Base-by-base conservation (phyloP, 2,113 vertebrate species). In the Lophochroa leadbeateri region DNA sequence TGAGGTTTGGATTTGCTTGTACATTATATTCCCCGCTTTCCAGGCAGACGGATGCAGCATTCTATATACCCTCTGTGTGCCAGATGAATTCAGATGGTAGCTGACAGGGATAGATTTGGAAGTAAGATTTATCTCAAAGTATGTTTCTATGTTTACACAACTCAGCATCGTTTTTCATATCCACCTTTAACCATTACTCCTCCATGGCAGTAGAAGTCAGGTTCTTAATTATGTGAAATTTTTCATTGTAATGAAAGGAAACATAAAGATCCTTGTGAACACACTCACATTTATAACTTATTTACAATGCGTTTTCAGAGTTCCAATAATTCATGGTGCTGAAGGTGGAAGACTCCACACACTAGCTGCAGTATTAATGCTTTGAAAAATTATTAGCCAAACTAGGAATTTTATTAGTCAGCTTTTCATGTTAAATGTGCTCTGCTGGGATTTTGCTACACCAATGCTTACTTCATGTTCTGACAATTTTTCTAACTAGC, bases 331-430 rank as follows among this genome's bases (percentile, higher is more conserved):
- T 96, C 95, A 94, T 43, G 24, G 47, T 37, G 52, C 74, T 96
- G 91, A 93, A 39, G 33, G 75, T 88, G 72, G 65, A 92, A 94
- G 77, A 79, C 78, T 86, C 24, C 50, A 88, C 61, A 90, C 14
- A 53, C 72, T 21, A 75, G 69, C 77, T 84, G 57, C 24, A 72
- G 72, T 28, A 84, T 44, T 90, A 93, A 92, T 61, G 81, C 72
- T 84, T 58, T 63, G 78, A 89, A 95, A 96, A 94, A 92, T 85
- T 82, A 95, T 93, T 87, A 96, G 52, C 58, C 77, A 92, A 94
- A 92, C 46, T 31, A 83, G 53, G 39, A 76, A 86, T 92, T 94
- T 91, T 91, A 95, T 85, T 91, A 82, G 74, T 86, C 83, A 90
- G 75, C 88, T 92, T 95, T 92, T 86, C 78, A 67, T 58, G 41